phyloP scores from a whole-genome alignment of 37 sponge, comb jelly and placozoan genomes.

The Beroe ovata region DNA sequence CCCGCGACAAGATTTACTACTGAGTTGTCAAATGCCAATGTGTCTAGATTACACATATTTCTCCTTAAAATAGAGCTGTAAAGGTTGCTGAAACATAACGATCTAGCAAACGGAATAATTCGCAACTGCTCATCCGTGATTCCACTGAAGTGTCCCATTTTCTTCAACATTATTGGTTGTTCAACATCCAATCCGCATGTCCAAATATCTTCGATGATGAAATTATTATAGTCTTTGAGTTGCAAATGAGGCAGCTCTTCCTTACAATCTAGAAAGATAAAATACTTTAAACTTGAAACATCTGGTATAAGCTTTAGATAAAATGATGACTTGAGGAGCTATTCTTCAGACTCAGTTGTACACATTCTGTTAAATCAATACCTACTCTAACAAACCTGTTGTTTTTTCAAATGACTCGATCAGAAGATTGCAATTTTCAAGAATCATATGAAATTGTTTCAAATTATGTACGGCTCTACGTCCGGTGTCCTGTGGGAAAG shows the following conservation, averaged over 20 bases:
- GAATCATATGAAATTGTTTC: conserved; percentile 13
- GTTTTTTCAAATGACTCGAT: neutral
- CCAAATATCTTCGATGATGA: neutral
- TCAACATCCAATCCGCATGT: neutral
- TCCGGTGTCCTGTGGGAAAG: neutral
- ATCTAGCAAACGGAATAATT: neutral
- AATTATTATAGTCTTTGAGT: neutral
- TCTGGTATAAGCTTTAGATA: neutral
- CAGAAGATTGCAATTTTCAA: neutral
- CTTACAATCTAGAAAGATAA: too few relatives aligned
- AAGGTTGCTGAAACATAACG: neutral
- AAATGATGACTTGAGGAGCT: too few relatives aligned
- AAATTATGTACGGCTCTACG: neutral
- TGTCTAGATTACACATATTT: neutral
- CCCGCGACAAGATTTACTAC: neutral
- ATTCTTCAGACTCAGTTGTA: too few relatives aligned
- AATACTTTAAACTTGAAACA: neutral
- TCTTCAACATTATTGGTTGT: neutral
- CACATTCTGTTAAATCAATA: too few relatives aligned
- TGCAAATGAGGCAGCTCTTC: neutral
- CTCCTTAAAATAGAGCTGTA: neutral
- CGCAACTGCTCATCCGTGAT: neutral
- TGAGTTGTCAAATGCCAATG: neutral
- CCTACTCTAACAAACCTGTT: conserved; percentile 3
- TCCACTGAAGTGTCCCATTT: neutral